phyloP scores from a whole-genome alignment of 2,888 invertebrate species.

The Rapana venosa region DNA sequence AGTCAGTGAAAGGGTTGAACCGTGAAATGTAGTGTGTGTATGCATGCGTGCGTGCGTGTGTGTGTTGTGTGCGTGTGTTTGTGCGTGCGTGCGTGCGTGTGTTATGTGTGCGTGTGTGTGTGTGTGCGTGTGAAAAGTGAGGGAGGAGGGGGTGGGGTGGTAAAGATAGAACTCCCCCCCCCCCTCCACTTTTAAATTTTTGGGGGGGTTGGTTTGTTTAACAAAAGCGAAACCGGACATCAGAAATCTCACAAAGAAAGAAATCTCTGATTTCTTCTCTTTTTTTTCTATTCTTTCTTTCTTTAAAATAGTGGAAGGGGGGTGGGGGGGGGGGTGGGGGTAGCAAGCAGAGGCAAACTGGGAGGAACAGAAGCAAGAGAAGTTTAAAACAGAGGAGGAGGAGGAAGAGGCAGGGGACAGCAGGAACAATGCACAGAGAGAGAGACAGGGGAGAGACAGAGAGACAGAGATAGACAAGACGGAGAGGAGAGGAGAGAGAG shows the following conservation, averaged over 20 bases:
- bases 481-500: not conserved
- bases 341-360: not conserved
- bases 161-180: no score
- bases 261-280: not conserved
- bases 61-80: not conserved
- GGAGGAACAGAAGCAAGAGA: not conserved
- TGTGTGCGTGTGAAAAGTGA: not conserved
- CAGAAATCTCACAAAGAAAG: not conserved
- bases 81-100: not conserved
- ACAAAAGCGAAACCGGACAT: not conserved
- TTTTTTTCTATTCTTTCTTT: not conserved
- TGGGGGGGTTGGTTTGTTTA: not conserved
- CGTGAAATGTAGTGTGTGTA: not conserved
- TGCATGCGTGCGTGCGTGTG: not conserved
- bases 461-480: no score
- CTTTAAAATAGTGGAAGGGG: not conserved
- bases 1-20: slow-evolving; percentile 4
- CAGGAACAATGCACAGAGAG: not conserved
- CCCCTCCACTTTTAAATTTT: no score
- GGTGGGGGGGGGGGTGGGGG: not conserved
- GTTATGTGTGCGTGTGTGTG: not conserved
- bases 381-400: not conserved
- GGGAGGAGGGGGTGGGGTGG: not conserved
- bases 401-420: not conserved
- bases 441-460: not conserved